Evolutionary conservation across 2,113 vertebrate genomes (phyloP), one percentile per base, ranked within the genome.

Genomic region (Ictalurus furcatus): DNA sequence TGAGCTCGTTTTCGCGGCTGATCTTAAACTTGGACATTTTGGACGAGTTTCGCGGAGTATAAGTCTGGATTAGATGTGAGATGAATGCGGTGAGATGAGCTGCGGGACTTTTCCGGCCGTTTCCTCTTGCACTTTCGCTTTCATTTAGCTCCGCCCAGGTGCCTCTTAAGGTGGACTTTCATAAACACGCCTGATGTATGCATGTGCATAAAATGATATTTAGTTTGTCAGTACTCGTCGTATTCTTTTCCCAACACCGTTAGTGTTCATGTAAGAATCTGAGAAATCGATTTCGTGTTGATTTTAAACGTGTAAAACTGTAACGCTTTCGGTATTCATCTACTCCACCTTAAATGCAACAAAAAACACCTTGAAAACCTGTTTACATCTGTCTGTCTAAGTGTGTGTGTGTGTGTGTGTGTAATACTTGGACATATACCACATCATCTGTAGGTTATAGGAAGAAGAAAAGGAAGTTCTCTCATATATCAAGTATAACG

Each of bases 21-120:
- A 95, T 93, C 44, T 94, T 96, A 85, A 95, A 87, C 0, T 59
- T 81, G 0, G 90, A 76, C 0, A 91, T 85, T 89, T 92, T 94
- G 0, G 34, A 61, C 12, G 14, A 34, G 79, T 58, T 17, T 19
- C 1, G 6, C 52, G 54, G n/a, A 25, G 58, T 40, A 25, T 0
- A 25, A 44, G 9, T 1, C n/a, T 30, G 6, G 30, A 25, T 37
- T 1, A 16, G 58, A 23, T 59, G 80, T 58, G 95, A 92, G 94
- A 94, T 91, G 67, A 23, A 9, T 1, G 23, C 34, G 6, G 69
- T 25, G 69, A 73, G n/a, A 23, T 13, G 56, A 34, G 17, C 17
- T 54, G n/a, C 2, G 12, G 67, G 85, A 86, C 52, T 58, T 73
- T 74, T 86, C 85, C 67, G 11, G 40, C 13, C 34, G 54, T 28